Base-by-base conservation (phyloP, 2,113 vertebrate species). In the Notarius lentiginosus region DNA sequence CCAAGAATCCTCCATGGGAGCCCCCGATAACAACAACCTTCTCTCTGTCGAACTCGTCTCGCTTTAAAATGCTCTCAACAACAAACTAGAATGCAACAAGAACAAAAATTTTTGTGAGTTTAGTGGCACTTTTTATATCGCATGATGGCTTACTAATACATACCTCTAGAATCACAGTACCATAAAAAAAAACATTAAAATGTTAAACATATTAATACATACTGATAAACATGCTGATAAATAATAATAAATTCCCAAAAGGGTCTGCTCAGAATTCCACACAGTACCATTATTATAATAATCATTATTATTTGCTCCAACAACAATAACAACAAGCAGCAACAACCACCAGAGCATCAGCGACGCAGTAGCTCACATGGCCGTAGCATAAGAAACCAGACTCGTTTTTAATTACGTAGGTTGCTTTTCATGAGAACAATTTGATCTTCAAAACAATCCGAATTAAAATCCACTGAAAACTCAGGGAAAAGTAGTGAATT, bases 1-100 rank as follows among this genome's bases (percentile, higher is more conserved):
- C 96, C 90, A 99, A 93, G 93, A 99, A 99, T 83, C 98, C 98
- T 0, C 98, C 98, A 0, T 99, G 98, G 0, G 98, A 99, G 72
- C 98, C 97, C 0, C 98, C 98, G 5, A 94, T 91, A 51, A 99
- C 88, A 1, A 96, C 96, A 73, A 99, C 95, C 0, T 93, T 96
- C 58, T 94, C 41, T 18, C 89, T 5, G 0, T 99, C 95, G 20
- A 97, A 94, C 0, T 34, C 14, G 3, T 92, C 94, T 1, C 92
- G 91, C 89, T 94, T 95, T 86, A 99, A 93, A 61, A 98, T 92
- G 79, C 92, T 94, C 93, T 97, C 95, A 56, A 97, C 96, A 0
- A 97, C 97, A 89, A 96, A 91, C 98, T 99, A 93, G 9, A 87
- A 12, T 22, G 76, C 68, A 51, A 49, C 15, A 34, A 79, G 27